Base-by-base conservation (phyloP, 2,113 vertebrate genomes). In the Garra rufa region DNA sequence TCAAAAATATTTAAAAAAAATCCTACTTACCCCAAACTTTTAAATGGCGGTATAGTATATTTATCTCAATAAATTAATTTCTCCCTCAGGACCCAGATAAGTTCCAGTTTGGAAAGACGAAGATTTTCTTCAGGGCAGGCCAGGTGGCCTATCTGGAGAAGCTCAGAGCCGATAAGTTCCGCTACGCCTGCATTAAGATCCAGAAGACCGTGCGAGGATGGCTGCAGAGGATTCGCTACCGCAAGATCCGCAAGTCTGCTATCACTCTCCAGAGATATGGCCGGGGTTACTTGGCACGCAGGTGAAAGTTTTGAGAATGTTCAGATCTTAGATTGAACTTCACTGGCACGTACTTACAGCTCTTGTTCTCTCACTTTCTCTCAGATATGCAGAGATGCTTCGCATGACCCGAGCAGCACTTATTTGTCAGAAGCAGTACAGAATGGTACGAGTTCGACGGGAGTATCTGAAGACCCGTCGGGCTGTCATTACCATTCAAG, bases 121-220 rank as follows among this genome's bases (percentile, higher is more conserved):
- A 99, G 95, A 99, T 99, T 92, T 99, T 99, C 93, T 99, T 99
- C 94, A 94, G 97, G 52, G 97, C 98, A 0, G 98, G 98, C 28
- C 97, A 99, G 91, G 98, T 99, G 87, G 98, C 98, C 0, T 99
- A 97, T 91, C 93, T 99, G 92, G 98, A 99, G 94, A 98, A 98
- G 85, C 93, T 99, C 3, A 86, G 98, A 0, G 95, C 97, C 0
- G 97, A 98, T 79, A 97, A 94, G 89, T 97, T 99, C 92, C 96
- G 98, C 9, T 92, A 94, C 0, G 98, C 98, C 77, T 99, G 96
- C 78, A 96, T 99, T 90, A 95, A 92, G 92, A 98, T 99, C 89
- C 98, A 99, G 95, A 99, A 98, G 88, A 96, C 95, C 0, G 96
- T 99, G 13, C 88, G 97, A 0, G 97, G 97, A n/a, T 99, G 98